phyloP scores from a whole-genome alignment of 2,888 invertebrate genomes.

The Orthonychiurus folsomi region DNA sequence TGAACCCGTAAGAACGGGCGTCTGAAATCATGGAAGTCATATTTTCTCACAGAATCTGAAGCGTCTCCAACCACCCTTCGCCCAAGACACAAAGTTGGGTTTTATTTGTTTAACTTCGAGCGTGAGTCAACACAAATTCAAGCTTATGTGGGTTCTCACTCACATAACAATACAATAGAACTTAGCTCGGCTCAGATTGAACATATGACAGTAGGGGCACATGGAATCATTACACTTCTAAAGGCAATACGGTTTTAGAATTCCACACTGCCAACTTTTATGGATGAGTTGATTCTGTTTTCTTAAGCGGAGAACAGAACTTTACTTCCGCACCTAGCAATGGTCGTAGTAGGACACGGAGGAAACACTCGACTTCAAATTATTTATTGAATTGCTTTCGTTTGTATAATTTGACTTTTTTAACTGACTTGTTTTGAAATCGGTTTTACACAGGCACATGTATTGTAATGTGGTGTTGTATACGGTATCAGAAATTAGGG shows the following conservation, averaged over 20 bases:
- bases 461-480: too few relatives aligned
- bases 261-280: neutral
- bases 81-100: neutral
- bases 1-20: constrained; percentile 37
- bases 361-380: neutral
- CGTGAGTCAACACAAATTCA: too few relatives aligned
- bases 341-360: neutral
- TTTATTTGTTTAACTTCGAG: too few relatives aligned
- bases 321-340: too few relatives aligned
- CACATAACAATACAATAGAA: too few relatives aligned
- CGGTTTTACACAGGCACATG: too few relatives aligned
- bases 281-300: neutral
- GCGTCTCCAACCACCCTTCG: neutral
- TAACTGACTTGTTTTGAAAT: neutral
- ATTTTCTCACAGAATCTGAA: neutral
- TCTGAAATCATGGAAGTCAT: constrained; percentile 38
- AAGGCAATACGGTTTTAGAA: neutral
- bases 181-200: too few relatives aligned
- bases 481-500: too few relatives aligned
- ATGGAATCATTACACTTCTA: constrained; percentile 1
- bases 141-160: too few relatives aligned
- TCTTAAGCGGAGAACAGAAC: neutral
- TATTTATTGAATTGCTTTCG: neutral
- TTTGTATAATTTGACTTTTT: neutral
- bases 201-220: too few relatives aligned